phyloP scores from a whole-genome alignment of 2,797 vertebrate genomes.

The Sciurus carolinensis region DNA sequence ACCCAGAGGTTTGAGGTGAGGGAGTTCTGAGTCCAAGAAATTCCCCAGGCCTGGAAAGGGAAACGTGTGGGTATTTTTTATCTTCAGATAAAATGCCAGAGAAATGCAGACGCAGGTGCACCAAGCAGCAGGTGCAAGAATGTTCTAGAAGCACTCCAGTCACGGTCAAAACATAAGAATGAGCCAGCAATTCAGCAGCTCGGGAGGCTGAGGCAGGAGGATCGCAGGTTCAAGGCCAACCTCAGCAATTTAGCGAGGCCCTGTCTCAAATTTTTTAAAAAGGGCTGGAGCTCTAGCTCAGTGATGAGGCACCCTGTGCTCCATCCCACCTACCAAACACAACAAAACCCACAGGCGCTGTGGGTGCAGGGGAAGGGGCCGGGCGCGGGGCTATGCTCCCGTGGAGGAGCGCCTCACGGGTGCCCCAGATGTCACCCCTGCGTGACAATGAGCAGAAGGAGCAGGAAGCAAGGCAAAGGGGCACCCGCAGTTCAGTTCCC shows the following conservation, averaged over 20 bases:
- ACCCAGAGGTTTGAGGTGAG: not conserved
- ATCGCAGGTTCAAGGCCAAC: too few species aligned
- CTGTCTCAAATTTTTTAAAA: too few species aligned
- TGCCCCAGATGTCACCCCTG: not conserved
- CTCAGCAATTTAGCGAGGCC: too few species aligned
- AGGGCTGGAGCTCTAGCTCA: too few species aligned
- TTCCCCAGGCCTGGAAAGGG: not conserved
- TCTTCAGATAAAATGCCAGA: not conserved
- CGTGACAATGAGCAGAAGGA: fast-evolving
- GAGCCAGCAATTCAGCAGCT: too few species aligned
- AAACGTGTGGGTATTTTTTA: not conserved
- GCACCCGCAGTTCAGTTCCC: fast-evolving
- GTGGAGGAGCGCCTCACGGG: fast-evolving
- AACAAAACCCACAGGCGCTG: too few species aligned
- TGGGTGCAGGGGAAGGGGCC: fast-evolving
- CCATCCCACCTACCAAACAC: too few species aligned
- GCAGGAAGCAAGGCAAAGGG: fast-evolving
- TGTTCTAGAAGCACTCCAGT: not conserved
- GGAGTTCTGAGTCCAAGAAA: not conserved
- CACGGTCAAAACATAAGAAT: too few species aligned
- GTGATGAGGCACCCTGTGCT: too few species aligned
- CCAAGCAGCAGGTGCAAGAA: fast-evolving
- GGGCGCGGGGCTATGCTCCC: fast-evolving
- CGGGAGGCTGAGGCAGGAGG: too few species aligned
- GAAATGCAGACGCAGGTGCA: not conserved